A percentile compares a stretch with the other conserved stretches of the same genome.
These are phyloP conservation scores for Sinotaia quadrata DNA, from an alignment of 2,888 invertebrate genomes.

Conservation along the genomic window DNA sequence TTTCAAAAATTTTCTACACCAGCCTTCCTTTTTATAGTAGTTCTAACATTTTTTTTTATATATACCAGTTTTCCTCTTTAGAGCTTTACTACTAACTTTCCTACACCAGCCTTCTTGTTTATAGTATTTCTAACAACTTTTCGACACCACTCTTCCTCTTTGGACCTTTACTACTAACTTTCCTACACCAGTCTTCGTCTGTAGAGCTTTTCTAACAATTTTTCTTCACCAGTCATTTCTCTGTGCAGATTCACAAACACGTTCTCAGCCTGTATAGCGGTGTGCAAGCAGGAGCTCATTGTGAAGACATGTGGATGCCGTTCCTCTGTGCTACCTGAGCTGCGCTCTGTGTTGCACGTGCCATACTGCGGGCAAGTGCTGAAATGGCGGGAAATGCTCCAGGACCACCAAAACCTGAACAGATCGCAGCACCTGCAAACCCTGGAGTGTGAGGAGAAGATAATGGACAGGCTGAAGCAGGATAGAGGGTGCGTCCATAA, in stretches of 20 bases:
- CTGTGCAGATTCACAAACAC: conserved; percentile 51
- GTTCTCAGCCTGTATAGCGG: conserved; percentile 56
- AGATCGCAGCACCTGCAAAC: conserved; percentile 29
- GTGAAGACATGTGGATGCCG: conserved; percentile 55
- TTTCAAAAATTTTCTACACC: too few relatives aligned
- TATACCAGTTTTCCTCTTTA: too few relatives aligned
- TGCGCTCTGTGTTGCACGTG: conserved; percentile 32
- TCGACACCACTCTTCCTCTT: too few relatives aligned
- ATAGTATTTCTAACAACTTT: too few relatives aligned
- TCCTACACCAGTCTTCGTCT: too few relatives aligned
- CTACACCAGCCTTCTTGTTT: too few relatives aligned
- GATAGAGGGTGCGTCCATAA: conserved; percentile 16
- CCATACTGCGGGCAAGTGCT: conserved; percentile 49
- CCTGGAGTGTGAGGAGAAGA: conserved; percentile 51
- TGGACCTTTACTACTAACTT: too few relatives aligned
- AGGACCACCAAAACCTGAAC: conserved; percentile 25
- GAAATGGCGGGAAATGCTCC: conserved; percentile 31
- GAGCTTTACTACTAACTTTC: too few relatives aligned
- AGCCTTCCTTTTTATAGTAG: too few relatives aligned
- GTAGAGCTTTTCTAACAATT: too few relatives aligned
- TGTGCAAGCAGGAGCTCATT: conserved; percentile 59
- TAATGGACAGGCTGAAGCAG: conserved; percentile 35
- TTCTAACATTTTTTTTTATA: too few relatives aligned
- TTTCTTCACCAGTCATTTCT: not conserved
- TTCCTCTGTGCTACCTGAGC: conserved; percentile 54